A percentile compares a stretch with the other conserved stretches of the same genome.
Evolutionary conservation across 2,113 vertebrate genomes (phyloP).

Genomic region (Neodon shergylaensis): DNA sequence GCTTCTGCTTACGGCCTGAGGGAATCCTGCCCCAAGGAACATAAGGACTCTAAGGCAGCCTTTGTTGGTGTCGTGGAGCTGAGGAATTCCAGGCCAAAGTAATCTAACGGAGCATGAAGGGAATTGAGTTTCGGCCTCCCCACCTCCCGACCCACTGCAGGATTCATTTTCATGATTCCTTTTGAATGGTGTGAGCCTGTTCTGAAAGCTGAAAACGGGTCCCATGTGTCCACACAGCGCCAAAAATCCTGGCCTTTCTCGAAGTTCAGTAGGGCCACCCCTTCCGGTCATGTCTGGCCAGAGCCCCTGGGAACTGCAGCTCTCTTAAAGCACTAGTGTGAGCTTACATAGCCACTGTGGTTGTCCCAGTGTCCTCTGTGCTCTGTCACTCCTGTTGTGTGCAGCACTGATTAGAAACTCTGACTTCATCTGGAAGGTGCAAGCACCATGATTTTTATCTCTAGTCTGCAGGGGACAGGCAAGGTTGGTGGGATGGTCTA

Average conservation of each 20-base stretch:
- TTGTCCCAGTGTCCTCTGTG: background rate
- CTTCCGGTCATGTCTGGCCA: background rate
- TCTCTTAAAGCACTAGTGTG: background rate
- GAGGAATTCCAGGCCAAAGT: conserved; percentile 46
- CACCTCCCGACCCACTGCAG: rapidly evolving
- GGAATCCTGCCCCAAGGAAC: background rate
- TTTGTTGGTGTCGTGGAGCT: conserved; percentile 15
- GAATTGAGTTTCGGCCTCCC: background rate
- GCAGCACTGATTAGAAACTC: background rate
- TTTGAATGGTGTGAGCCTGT: conserved; percentile 60
- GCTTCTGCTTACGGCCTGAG: background rate
- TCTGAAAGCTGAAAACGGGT: conserved; percentile 44
- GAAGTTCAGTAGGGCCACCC: background rate
- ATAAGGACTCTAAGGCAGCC: background rate
- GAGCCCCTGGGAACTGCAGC: background rate
- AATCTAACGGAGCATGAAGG: background rate
- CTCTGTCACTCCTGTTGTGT: background rate
- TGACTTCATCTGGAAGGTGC: background rate
- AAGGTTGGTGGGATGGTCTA: background rate
- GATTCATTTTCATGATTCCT: conserved; percentile 50
- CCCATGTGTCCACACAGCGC: background rate
- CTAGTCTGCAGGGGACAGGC: background rate
- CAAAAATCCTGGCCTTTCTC: conserved; percentile 24
- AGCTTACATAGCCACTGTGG: background rate
- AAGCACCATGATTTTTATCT: background rate